Base-by-base conservation (phyloP, 2,888 invertebrate species). In the Caenorhabditis sp. region DNA sequence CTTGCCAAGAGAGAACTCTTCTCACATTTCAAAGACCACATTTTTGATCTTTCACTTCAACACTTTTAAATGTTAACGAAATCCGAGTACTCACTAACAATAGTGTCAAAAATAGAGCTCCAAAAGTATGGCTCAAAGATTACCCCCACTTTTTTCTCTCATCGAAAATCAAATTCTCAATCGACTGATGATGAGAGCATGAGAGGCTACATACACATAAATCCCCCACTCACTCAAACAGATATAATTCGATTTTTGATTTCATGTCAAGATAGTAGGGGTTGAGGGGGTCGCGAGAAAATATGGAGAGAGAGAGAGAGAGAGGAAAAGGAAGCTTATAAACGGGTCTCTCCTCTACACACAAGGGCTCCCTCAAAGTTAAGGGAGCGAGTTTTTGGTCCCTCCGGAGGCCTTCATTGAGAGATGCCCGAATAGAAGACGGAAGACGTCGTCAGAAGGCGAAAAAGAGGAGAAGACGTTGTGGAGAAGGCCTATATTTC, bases 231-330 rank as follows among this genome's bases (percentile, higher is more conserved):
- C 66, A 66, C 75, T 75, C 75, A 76, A 41, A 59, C 76, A 68
- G 51, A 69, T 41, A 77, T 77, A 77, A 77, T 77, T 69, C 76
- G 76, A 77, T 77, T 69, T 68, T 77, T 77, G 76, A 77, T 77
- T 77, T 59, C 61, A 54, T 77, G 76, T 77, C 76, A 77, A 77
- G 76, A 77, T 77, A 68, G 68, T 54, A n/a, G n/a, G n/a, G 68
- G 68, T 28, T 44, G 44, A 54, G 54, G 38, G 54, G 68, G 66
- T 66, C 66, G 66, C 66, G 66, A 54, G 68, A 68, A 68, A 68
- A 54, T 54, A 68, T 51, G 54, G 68, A 66, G 31, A 66, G 66
- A 61, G 59, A 56, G 44, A 10, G 16, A 54, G 35, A 26, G 35
- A 54, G 54, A 68, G 19, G 16, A 54, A 51, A 26, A 51, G 68